Base-by-base conservation (phyloP, 2,797 vertebrate genomes). In the Eurystomus glaucurus region DNA sequence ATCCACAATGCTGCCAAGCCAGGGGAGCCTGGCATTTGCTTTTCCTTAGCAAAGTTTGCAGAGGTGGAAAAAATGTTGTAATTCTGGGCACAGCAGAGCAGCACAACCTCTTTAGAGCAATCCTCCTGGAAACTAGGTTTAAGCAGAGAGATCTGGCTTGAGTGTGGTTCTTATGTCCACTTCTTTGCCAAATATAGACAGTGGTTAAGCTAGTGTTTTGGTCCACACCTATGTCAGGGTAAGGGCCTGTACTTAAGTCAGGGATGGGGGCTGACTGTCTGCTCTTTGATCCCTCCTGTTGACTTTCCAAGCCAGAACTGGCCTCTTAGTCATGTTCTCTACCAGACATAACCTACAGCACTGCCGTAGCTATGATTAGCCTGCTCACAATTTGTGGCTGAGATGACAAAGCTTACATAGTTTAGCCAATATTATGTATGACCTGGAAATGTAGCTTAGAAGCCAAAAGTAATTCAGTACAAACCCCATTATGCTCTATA, bases 311-410 rank as follows among this genome's bases (percentile, higher is more conserved):
- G 88, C 52, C 68, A 83, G 70, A 85, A 61, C 78, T 46, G 50
- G 35, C 45, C 26, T 61, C 85, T 97, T 97, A 97, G 78, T 97
- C 91, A 61, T 71, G 64, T 85, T 76, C 41, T 69, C 60, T 97
- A 92, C 94, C 89, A 96, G 90, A 89, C 93, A 46, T 51, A 89
- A 79, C 78, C 55, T 57, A 70, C 37, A 75, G 55, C 60, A n/a
- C 28, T 11, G 10, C 29, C 29, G 85, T 22, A 28, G 13, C 70
- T 93, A 90, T 95, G 75, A 92, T 83, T 93, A 98, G 39, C 60
- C 33, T 71, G 48, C 74, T 92, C 66, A 72, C 39, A 89, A 3
- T 92, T 94, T 95, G 83, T 87, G 95, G 41, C 88, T 94, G 77
- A 82, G 52, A 23, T 76, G 52, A 61, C 69, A 26, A 51, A 61